These are phyloP conservation scores for Turritopsis rubra DNA, from an alignment of 30 jellyfish, hydroid and myxozoan genomes.

Conservation along the genomic window DNA sequence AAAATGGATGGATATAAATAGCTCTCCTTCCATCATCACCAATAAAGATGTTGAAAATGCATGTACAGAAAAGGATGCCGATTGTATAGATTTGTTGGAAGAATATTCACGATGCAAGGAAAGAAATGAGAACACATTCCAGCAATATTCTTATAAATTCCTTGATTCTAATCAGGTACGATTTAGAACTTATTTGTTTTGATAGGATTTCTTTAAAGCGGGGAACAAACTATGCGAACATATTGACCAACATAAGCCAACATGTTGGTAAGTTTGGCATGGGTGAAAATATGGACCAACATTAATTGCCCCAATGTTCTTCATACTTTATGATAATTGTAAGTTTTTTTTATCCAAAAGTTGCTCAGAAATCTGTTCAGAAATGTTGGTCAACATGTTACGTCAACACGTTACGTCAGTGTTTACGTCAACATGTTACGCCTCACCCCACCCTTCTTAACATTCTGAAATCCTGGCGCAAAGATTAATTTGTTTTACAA, in stretches of 20 bases:
- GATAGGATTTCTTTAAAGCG: background rate
- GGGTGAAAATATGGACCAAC: too few species aligned
- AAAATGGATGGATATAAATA: background rate
- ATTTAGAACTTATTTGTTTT: background rate
- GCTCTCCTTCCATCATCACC: background rate
- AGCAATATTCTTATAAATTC: background rate
- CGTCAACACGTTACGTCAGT: too few species aligned
- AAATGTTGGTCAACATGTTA: too few species aligned
- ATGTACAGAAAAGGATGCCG: background rate
- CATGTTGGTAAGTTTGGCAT: too few species aligned
- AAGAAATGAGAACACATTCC: background rate
- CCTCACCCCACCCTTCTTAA: too few species aligned
- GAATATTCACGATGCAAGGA: background rate
- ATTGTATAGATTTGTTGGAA: slow-evolving; percentile 4
- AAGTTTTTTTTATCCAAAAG: background rate
- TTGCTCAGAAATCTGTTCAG: too few species aligned
- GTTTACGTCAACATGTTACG: too few species aligned
- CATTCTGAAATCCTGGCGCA: too few species aligned
- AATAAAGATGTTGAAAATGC: background rate
- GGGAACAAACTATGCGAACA: too few species aligned
- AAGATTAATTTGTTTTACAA: slow-evolving; percentile 1
- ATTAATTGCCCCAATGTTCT: too few species aligned
- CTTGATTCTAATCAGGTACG: slow-evolving; percentile 25
- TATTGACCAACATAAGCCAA: too few species aligned
- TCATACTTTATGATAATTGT: background rate